Evolutionary conservation across 2,888 invertebrate genomes (phyloP).

Genomic region (Drosophila testacea): DNA sequence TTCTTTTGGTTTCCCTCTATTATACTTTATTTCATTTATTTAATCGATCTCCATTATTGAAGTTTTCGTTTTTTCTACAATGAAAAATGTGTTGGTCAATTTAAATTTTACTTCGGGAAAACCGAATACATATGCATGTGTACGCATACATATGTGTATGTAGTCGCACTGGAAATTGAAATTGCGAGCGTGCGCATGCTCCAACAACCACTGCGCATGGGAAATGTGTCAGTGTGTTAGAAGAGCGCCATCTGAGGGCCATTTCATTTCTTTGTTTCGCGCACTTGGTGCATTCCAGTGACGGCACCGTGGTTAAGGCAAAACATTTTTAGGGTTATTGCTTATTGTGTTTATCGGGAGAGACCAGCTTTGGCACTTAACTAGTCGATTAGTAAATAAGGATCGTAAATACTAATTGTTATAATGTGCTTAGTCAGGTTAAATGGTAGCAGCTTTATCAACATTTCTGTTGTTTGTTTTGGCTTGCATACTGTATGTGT

Average conservation of each 20-base stretch:
- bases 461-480: neutral
- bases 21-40: neutral
- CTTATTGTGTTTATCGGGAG: neutral
- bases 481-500: too few relatives aligned
- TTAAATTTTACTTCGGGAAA: conserved; percentile 19
- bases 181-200: conserved; percentile 61
- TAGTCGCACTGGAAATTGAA: conserved; percentile 46
- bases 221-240: conserved; percentile 76
- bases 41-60: conserved; percentile 21
- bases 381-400: neutral
- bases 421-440: conserved; percentile 1
- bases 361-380: conserved; percentile 1
- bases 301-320: conserved; percentile 59
- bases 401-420: conserved; percentile 13
- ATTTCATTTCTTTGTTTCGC: conserved; percentile 43
- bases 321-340: conserved; percentile 3
- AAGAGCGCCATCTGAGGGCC: conserved; percentile 34
- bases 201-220: conserved; percentile 66
- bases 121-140: conserved; percentile 5
- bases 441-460: neutral
- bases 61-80: conserved; percentile 13
- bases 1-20: neutral
- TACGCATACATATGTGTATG: conserved; percentile 3
- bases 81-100: conserved; percentile 29
- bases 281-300: conserved; percentile 20